phyloP scores from a whole-genome alignment of 2,888 invertebrate genomes.

The Cosmorhoe ocellata region DNA sequence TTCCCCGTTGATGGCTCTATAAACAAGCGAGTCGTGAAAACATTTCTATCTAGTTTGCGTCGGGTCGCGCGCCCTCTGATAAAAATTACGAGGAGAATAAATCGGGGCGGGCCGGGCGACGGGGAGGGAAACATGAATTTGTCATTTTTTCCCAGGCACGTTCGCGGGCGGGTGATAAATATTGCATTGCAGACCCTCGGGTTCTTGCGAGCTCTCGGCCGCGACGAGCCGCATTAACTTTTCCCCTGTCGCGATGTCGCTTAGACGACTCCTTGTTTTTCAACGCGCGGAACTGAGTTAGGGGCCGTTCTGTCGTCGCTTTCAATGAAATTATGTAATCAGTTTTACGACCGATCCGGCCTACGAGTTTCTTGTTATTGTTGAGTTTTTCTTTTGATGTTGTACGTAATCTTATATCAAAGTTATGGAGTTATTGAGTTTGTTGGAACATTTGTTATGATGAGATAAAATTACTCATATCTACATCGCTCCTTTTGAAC shows the following conservation, averaged over 20 bases:
- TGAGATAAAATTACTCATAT: conserved; percentile 14
- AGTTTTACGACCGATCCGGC: conserved; percentile 72
- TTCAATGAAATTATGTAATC: conserved; percentile 76
- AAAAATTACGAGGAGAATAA: conserved; percentile 78
- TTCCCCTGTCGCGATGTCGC: conserved; percentile 59
- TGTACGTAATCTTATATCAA: conserved; percentile 26
- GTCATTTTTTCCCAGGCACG: conserved; percentile 81
- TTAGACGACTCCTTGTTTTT: conserved; percentile 70
- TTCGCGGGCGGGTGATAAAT: conserved; percentile 78
- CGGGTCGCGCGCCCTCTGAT: conserved; percentile 70
- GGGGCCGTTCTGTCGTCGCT: conserved; percentile 67
- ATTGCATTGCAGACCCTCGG: conserved; percentile 74
- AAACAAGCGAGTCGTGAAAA: conserved; percentile 78
- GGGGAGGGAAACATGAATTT: conserved; percentile 75
- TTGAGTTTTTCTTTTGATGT: conserved; percentile 47
- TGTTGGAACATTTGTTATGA: conserved; percentile 13
- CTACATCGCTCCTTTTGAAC: neutral
- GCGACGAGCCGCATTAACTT: conserved; percentile 61
- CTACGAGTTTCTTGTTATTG: conserved; percentile 53
- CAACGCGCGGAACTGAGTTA: conserved; percentile 66
- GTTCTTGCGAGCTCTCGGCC: conserved; percentile 34
- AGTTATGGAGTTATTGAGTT: conserved; percentile 18
- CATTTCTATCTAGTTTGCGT: conserved; percentile 75
- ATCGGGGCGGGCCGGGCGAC: conserved; percentile 58
- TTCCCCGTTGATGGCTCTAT: conserved; percentile 76